A percentile compares a stretch with the other conserved stretches of the same genome.
Evolutionary conservation across 2,888 invertebrate species (phyloP).

Genomic region (Cryptosula pallasiana): DNA sequence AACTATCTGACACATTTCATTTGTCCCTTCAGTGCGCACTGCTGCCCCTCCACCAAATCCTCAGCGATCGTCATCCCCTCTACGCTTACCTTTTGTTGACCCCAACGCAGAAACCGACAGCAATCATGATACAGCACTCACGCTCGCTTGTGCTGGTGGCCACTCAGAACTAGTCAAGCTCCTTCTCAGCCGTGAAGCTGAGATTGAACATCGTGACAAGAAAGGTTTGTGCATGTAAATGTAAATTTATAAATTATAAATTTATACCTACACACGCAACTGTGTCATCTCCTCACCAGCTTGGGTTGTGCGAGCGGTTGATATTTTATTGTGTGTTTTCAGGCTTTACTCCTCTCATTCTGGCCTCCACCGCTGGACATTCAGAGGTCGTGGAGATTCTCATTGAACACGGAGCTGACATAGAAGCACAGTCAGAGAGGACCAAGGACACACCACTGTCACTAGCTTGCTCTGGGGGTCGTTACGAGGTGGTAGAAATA

Average conservation of each 20-base stretch:
- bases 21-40: neutral
- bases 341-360: slow-evolving; percentile 92
- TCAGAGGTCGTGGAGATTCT: slow-evolving; percentile 82
- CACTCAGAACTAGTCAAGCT: slow-evolving; percentile 92
- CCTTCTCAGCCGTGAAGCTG: slow-evolving; percentile 82
- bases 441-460: slow-evolving; percentile 98
- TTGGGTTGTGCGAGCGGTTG: too few relatives aligned
- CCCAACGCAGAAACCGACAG: slow-evolving; percentile 97
- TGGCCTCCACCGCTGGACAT: slow-evolving; percentile 94
- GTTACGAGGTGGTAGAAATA: slow-evolving; percentile 91
- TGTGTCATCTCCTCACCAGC: too few relatives aligned
- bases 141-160: slow-evolving; percentile 86
- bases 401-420: slow-evolving; percentile 87
- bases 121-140: slow-evolving; percentile 96
- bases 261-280: too few relatives aligned
- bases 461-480: slow-evolving; percentile 91
- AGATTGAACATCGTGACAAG: slow-evolving; percentile 96
- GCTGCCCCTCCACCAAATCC: neutral
- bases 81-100: slow-evolving; percentile 61
- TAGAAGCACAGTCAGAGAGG: slow-evolving; percentile 96
- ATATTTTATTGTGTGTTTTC: too few relatives aligned
- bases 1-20: neutral
- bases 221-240: slow-evolving; percentile 62
- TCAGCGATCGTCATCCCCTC: slow-evolving; percentile 31
- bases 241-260: too few relatives aligned